Conservation (phyloP, 2,888 invertebrate species). For the Volucella bombylans region DNA sequence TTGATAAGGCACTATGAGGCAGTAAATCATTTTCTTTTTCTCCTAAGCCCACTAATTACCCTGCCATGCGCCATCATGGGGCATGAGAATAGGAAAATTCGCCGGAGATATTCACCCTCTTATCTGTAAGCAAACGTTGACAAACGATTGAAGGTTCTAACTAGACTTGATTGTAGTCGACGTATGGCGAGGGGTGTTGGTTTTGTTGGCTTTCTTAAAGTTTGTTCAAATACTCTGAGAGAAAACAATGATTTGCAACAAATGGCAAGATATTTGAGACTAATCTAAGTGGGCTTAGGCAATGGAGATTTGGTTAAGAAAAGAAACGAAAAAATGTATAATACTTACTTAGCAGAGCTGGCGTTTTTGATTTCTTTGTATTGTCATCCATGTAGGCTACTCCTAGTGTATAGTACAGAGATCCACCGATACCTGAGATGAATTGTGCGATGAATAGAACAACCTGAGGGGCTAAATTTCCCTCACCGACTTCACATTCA, state of each 20-base stretch:
- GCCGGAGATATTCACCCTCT: constrained; percentile 1
- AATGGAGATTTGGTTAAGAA: neutral
- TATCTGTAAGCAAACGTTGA: constrained; percentile 29
- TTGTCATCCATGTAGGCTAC: constrained; percentile 90
- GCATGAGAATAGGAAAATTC: constrained; percentile 25
- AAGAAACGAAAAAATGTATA: neutral
- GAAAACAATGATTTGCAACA: constrained; percentile 42
- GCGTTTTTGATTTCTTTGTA: constrained; percentile 88
- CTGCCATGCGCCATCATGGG: neutral
- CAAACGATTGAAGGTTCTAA: constrained; percentile 55
- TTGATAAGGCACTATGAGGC: constrained; percentile 26
- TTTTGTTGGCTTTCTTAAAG: neutral
- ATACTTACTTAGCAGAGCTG: constrained; percentile 86
- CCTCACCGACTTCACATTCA: constrained; percentile 84
- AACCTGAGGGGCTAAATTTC: constrained; percentile 85
- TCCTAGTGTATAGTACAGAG: constrained; percentile 87
- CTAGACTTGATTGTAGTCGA: neutral
- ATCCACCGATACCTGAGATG: constrained; percentile 88
- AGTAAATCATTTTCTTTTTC: constrained; percentile 26
- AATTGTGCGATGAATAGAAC: constrained; percentile 87
- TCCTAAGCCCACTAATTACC: constrained; percentile 47
- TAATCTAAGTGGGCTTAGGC: constrained; percentile 17
- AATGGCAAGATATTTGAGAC: neutral
- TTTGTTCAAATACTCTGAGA: constrained; percentile 16
- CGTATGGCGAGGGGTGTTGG: neutral